Conservation (phyloP, 2,113 vertebrate species). For the Macrotus californicus region DNA sequence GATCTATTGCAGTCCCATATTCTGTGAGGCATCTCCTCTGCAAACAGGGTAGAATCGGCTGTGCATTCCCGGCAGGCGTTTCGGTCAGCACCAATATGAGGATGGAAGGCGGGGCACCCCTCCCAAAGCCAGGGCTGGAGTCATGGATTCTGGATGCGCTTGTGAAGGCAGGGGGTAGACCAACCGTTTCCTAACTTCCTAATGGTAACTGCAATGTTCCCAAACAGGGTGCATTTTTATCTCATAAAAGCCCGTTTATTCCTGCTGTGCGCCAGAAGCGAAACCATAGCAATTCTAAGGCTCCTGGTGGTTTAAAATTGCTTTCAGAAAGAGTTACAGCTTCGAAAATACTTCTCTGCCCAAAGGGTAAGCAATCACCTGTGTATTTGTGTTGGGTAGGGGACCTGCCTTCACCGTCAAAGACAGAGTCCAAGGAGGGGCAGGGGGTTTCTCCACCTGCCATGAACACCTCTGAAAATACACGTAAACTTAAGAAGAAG, state of each 20-base stretch:
- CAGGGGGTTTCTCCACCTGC: not conserved
- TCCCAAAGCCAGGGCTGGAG: no score
- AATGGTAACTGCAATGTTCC: not conserved
- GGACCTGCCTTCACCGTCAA: not conserved
- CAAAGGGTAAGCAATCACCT: no score
- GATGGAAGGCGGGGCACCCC: no score
- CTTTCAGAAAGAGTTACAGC: not conserved
- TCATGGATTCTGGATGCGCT: fast-evolving
- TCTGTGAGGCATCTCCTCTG: no score
- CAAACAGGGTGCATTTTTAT: not conserved
- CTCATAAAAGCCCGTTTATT: not conserved
- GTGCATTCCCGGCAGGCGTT: no score
- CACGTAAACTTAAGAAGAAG: not conserved
- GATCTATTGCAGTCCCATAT: no score
- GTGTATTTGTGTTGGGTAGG: no score
- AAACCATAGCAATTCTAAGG: not conserved
- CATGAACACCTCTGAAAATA: not conserved
- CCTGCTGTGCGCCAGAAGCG: no score
- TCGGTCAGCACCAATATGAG: no score
- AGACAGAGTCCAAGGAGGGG: not conserved
- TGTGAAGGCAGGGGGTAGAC: not conserved
- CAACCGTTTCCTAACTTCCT: not conserved
- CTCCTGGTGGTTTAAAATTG: not conserved
- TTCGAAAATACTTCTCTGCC: not conserved
- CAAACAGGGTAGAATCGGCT: no score